Conservation (phyloP, 2,113 vertebrate genomes). For the Capreolus pygargus region DNA sequence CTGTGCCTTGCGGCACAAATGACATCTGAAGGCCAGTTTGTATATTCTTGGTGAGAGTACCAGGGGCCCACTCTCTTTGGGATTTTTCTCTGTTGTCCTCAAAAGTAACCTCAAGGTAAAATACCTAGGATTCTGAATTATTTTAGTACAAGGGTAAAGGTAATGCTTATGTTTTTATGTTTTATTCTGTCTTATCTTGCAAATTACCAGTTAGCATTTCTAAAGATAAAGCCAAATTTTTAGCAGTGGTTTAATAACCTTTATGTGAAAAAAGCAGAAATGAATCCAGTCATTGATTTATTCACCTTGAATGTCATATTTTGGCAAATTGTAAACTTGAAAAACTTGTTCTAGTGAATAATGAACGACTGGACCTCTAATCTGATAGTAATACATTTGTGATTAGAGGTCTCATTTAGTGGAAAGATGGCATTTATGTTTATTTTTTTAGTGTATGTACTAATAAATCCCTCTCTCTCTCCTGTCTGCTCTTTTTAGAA, state of each 20-base stretch:
- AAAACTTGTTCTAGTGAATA: background rate
- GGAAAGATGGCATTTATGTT: background rate
- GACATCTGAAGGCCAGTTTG: background rate
- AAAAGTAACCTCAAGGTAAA: background rate
- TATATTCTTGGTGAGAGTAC: background rate
- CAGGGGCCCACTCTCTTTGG: background rate
- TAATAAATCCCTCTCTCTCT: background rate
- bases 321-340: background rate
- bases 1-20: background rate
- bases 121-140: background rate
- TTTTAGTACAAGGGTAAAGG: background rate
- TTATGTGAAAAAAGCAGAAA: background rate
- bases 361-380: background rate
- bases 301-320: background rate
- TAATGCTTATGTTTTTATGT: background rate
- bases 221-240: conserved; percentile 23
- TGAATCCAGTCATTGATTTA: background rate
- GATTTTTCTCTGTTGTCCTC: background rate
- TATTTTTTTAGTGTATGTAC: background rate
- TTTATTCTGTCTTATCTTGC: background rate
- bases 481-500: conserved; percentile 79
- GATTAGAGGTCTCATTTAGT: background rate
- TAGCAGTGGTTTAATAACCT: background rate
- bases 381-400: background rate
- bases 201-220: background rate